phyloP scores from a whole-genome alignment of 1,140 invertebrate genomes.

The Lordiphosa clarofinis region DNA sequence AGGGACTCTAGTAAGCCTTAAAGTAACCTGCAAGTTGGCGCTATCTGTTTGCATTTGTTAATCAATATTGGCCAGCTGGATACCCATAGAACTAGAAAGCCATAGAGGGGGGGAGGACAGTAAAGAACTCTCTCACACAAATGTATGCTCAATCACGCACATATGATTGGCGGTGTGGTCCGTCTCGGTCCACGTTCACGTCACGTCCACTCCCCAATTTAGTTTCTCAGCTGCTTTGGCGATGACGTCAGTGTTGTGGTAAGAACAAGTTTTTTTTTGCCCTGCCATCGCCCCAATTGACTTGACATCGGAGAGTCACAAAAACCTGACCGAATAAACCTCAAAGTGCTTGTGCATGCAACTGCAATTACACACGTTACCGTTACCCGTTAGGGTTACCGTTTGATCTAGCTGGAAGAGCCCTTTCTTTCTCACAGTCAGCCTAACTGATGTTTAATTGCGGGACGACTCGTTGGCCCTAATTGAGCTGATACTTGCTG shows the following conservation, averaged over 20 bases:
- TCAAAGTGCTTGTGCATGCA: slow-evolving; percentile 59
- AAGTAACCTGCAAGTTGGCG: slow-evolving; percentile 25
- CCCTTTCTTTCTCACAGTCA: slow-evolving; percentile 1
- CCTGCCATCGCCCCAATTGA: slow-evolving; percentile 20
- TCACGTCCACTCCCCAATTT: slow-evolving; percentile 67
- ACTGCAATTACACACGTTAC: slow-evolving; percentile 71
- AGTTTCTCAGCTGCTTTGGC: slow-evolving; percentile 59
- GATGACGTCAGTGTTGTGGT: slow-evolving; percentile 75
- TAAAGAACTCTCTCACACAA: slow-evolving; percentile 9
- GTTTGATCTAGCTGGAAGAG: slow-evolving; percentile 28
- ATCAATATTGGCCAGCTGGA: slow-evolving; percentile 67
- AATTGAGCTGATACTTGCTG: slow-evolving; percentile 51
- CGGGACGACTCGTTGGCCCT: slow-evolving; percentile 34
- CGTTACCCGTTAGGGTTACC: slow-evolving; percentile 56
- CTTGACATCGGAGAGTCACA: slow-evolving; percentile 14
- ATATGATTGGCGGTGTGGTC: slow-evolving; percentile 49
- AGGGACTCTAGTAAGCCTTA: slow-evolving; percentile 23
- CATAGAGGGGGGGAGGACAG: background rate
- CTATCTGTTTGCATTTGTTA: slow-evolving; percentile 30
- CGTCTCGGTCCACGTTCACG: slow-evolving; percentile 9
- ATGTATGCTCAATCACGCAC: slow-evolving; percentile 16
- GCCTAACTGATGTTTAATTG: slow-evolving; percentile 12
- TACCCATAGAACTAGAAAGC: background rate
- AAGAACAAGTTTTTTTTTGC: slow-evolving; percentile 61
- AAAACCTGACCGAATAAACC: slow-evolving; percentile 62